Percentiles rank a stretch among this genome's conserved stretches.
phyloP scores from a whole-genome alignment of 2,113 vertebrate genomes.

The Columbina picui region DNA sequence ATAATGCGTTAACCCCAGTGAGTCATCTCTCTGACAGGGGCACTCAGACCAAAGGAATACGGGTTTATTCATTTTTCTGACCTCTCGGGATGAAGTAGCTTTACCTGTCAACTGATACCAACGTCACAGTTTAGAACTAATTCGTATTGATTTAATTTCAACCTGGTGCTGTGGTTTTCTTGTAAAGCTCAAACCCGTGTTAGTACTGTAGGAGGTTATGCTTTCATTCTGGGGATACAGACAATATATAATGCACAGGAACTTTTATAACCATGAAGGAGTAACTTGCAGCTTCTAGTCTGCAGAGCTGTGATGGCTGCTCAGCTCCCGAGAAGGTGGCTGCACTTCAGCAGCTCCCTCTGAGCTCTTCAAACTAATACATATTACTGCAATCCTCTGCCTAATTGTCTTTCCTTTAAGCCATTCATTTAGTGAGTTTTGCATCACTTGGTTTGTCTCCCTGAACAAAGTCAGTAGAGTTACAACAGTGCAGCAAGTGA shows the following conservation, averaged over 20 bases:
- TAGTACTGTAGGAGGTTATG: neutral
- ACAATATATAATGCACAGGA: neutral
- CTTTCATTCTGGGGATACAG: neutral
- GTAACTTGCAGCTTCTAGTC: neutral
- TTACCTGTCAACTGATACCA: neutral
- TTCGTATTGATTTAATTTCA: neutral
- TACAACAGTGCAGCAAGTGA: neutral
- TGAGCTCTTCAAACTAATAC: neutral
- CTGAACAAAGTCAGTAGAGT: neutral
- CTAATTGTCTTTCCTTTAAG: constrained; percentile 8
- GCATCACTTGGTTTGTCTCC: neutral
- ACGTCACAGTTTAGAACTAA: neutral
- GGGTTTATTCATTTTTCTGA: neutral
- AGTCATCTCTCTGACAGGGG: neutral
- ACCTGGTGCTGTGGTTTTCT: neutral
- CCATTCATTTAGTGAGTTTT: neutral
- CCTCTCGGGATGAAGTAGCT: neutral
- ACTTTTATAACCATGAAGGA: neutral
- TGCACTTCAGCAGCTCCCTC: neutral
- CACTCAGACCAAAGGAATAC: neutral
- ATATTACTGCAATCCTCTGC: neutral
- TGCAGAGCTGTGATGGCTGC: neutral
- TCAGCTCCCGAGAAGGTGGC: neutral
- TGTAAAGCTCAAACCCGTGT: neutral
- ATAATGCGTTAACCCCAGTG: neutral